Evolutionary conservation across 1,140 invertebrate genomes (phyloP), one percentile per base, ranked within the genome.

Genomic region (Probaryconus sp.): DNA sequence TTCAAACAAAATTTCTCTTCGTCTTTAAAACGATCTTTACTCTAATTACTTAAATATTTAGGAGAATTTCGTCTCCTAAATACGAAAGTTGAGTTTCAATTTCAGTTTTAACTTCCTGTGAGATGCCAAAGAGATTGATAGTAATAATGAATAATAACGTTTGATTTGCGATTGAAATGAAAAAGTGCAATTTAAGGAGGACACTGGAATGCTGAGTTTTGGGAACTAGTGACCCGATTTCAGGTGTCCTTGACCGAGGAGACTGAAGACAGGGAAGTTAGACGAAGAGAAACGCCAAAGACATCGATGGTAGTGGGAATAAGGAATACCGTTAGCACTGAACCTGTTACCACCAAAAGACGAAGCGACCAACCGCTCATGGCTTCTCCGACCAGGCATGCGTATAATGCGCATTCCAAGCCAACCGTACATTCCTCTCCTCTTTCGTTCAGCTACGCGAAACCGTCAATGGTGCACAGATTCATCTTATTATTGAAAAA

Each of bases 231-330:
- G 79, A 82, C 80, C 80, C 68, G 67, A 73, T 79, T 81, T 35
- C 61, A 31, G 31, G 75, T 84, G 83, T 83, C 83, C 83, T 84
- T 83, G 83, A 84, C 81, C 81, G 83, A 81, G 78, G 73, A 68
- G 56, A 50, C 55, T 42, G 38, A 68, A 73, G 63, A 47, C 51
- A 42, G 68, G 60, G 61, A 73, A 71, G 79, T 61, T 65, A 69
- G 68, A 67, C 33, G 48, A 24, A 21, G 40, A 28, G 56, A 68
- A 38, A 33, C n/a, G 45, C n/a, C 5, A 13, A 6, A 13, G 47
- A 28, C 5, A 33, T 10, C 14, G 16, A 28, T 6, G 18, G 40
- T 55, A 16, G 73, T 65, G 69, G 69, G 69, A 73, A 73, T 55
- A 51, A 51, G 24, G 31, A 50, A 37, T 77, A 73, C 75, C 75